These are phyloP conservation scores for Microcebus murinus DNA, from an alignment of 2,113 vertebrate genomes.

Conservation along the genomic window DNA sequence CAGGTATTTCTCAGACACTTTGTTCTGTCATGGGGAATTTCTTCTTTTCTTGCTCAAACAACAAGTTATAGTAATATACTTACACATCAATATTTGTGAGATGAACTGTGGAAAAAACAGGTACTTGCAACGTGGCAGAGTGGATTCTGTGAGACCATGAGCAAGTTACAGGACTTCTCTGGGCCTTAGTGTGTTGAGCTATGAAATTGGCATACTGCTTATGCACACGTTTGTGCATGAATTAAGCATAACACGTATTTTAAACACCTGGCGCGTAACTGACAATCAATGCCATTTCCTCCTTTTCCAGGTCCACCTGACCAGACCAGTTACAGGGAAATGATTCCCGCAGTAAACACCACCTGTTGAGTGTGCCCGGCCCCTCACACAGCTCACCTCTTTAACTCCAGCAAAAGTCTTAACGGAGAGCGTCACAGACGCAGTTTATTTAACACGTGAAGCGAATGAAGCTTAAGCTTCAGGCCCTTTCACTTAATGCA, in stretches of 20 bases:
- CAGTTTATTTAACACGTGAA: not conserved
- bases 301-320: not conserved
- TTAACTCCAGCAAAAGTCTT: not conserved
- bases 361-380: not conserved
- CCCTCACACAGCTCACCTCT: not conserved
- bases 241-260: not conserved
- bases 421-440: fast-evolving
- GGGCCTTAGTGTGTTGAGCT: not conserved
- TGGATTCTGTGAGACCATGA: not conserved
- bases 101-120: not conserved
- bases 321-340: not conserved
- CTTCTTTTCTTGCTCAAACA: not conserved
- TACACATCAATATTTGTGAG: not conserved
- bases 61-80: not conserved
- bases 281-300: not conserved
- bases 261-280: not conserved
- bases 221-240: not conserved
- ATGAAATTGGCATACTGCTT: not conserved
- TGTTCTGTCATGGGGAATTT: slow-evolving; percentile 8
- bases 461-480: not conserved
- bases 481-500: not conserved
- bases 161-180: not conserved
- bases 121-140: not conserved
- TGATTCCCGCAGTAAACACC: not conserved
- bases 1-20: slow-evolving; percentile 43